Percentiles rank a stretch among this genome's conserved stretches.
Conservation (phyloP, 1,140 invertebrate genomes). For the Zophobas morio region DNA sequence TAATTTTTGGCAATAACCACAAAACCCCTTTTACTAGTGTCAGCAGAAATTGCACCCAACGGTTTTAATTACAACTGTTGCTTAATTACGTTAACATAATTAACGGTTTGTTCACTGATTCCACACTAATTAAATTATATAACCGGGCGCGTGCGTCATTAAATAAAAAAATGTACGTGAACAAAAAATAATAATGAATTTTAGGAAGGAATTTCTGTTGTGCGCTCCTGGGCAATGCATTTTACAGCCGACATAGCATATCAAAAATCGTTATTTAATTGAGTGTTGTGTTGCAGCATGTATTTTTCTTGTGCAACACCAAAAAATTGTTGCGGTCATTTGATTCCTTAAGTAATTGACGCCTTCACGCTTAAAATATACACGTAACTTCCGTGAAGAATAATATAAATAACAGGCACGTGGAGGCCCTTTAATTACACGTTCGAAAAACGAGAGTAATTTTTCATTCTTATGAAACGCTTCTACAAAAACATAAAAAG, state of each 20-base stretch:
- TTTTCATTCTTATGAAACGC: too few species aligned
- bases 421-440: not conserved
- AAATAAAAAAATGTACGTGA: not conserved
- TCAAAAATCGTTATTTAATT: conserved; percentile 22
- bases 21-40: not conserved
- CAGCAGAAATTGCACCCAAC: not conserved
- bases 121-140: conserved; percentile 11
- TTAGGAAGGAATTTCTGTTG: not conserved
- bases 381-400: not conserved
- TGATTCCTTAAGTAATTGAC: conserved; percentile 36
- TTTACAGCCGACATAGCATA: conserved; percentile 10
- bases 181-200: not conserved
- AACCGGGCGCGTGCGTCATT: not conserved
- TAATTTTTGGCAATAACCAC: conserved; percentile 17
- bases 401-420: not conserved
- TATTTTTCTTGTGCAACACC: conserved; percentile 39
- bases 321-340: conserved; percentile 33
- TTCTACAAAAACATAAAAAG: not conserved
- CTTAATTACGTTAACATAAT: not conserved
- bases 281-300: conserved; percentile 10
- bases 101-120: conserved; percentile 15
- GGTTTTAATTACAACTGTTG: conserved; percentile 2
- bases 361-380: conserved; percentile 29
- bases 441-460: too few species aligned
- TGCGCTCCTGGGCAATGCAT: not conserved